Evolutionary conservation across 2,113 vertebrate genomes (phyloP).

Genomic region (Hyperopisus bebe): DNA sequence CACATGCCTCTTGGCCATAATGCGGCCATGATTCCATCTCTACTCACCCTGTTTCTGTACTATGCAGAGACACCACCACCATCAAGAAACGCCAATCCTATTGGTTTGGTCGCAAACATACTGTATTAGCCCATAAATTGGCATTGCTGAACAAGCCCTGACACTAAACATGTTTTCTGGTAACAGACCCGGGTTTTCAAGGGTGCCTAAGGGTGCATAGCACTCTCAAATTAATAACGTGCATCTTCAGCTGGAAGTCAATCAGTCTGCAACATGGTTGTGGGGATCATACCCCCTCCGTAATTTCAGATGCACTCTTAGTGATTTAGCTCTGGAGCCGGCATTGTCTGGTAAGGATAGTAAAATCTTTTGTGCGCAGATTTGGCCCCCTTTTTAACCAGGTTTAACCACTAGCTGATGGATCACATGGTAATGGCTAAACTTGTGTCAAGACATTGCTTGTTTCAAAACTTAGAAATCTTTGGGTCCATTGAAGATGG

Average conservation of each 20-base stretch:
- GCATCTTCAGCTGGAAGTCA: neutral
- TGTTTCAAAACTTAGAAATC: neutral
- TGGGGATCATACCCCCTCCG: neutral
- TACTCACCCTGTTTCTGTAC: neutral
- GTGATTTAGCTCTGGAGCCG: neutral
- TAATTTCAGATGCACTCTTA: neutral
- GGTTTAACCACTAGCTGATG: neutral
- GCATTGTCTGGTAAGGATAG: neutral
- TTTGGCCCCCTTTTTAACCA: neutral
- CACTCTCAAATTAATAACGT: neutral
- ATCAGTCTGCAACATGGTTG: neutral
- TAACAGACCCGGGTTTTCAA: neutral
- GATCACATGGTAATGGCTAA: neutral
- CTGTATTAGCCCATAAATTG: neutral
- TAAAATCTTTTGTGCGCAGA: neutral
- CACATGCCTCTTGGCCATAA: neutral
- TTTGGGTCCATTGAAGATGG: neutral
- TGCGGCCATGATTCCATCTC: neutral
- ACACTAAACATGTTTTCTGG: neutral
- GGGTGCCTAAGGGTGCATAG: neutral
- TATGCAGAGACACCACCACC: neutral
- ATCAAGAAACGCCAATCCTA: neutral
- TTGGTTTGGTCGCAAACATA: neutral
- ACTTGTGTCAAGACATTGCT: neutral
- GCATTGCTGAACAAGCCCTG: neutral